Conservation (phyloP, 2,797 vertebrate species). For the Columba guinea region DNA sequence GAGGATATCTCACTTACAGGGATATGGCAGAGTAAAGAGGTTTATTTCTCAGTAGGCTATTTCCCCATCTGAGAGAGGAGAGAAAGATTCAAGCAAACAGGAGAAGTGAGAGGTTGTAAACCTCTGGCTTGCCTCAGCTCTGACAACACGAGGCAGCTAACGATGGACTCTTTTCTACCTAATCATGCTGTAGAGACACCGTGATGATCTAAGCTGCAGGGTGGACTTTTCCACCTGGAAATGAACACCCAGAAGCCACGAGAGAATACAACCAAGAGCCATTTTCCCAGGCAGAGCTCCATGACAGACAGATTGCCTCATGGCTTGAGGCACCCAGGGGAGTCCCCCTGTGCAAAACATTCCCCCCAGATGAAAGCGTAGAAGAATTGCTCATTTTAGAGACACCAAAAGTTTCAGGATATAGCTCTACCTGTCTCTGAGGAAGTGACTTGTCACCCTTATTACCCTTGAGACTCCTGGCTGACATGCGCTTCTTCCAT, state of each 20-base stretch:
- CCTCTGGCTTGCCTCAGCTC: neutral
- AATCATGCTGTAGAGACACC: neutral
- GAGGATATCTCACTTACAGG: slow-evolving; percentile 64
- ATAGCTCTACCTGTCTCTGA: neutral
- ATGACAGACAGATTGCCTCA: neutral
- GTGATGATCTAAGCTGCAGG: neutral
- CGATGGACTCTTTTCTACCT: neutral
- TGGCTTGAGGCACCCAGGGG: neutral
- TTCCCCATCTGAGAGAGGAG: neutral
- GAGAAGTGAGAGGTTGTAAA: neutral
- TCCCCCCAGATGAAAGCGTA: neutral
- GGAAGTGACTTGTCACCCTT: neutral
- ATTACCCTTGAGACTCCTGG: slow-evolving; percentile 13
- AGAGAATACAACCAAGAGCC: neutral
- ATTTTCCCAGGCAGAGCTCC: neutral
- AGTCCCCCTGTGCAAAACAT: neutral
- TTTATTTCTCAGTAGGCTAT: slow-evolving; percentile 47
- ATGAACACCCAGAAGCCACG: neutral
- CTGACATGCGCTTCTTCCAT: neutral
- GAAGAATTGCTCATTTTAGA: neutral
- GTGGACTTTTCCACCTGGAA: neutral
- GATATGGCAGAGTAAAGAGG: slow-evolving; percentile 29
- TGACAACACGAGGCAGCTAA: neutral
- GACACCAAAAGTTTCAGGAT: neutral
- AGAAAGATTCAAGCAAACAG: neutral